Evolutionary conservation across 2,113 vertebrate genomes (phyloP).

Genomic region (Spizaetus ornatus): DNA sequence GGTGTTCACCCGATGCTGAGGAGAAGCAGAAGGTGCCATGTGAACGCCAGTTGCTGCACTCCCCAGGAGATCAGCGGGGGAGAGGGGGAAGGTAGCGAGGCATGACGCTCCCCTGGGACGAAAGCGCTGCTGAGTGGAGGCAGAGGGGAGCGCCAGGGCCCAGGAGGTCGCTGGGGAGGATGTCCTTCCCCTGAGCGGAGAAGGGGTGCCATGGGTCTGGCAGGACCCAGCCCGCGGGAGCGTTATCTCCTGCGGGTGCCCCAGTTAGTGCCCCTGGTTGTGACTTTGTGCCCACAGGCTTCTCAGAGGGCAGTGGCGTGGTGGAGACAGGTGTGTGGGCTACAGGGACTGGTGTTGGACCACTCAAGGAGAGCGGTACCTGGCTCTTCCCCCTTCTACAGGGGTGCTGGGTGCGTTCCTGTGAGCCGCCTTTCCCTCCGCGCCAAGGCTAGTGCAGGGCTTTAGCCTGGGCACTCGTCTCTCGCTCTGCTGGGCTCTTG

Average conservation of each 20-base stretch:
- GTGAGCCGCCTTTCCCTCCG: rapidly evolving
- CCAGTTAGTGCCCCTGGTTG: rapidly evolving
- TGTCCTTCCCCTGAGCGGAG: neutral
- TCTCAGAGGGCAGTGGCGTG: neutral
- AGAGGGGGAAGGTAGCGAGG: neutral
- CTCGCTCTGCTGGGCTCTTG: neutral
- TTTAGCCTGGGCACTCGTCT: neutral
- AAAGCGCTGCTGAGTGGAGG: neutral
- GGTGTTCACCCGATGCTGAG: neutral
- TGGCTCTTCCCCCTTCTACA: neutral
- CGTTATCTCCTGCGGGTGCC: rapidly evolving
- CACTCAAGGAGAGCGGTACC: rapidly evolving
- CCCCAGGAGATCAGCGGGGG: neutral
- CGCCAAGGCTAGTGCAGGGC: neutral
- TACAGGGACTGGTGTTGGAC: neutral
- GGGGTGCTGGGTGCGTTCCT: neutral
- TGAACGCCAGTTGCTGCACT: neutral
- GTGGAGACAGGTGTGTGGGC: neutral
- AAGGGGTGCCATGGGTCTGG: neutral
- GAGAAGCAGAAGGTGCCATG: neutral
- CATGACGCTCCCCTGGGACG: neutral
- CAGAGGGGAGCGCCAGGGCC: neutral
- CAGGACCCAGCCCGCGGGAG: rapidly evolving
- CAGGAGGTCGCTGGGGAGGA: neutral
- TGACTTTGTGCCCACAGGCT: neutral